Conservation (phyloP, 1,140 invertebrate genomes). For the Polypedilum vanderplanki region DNA sequence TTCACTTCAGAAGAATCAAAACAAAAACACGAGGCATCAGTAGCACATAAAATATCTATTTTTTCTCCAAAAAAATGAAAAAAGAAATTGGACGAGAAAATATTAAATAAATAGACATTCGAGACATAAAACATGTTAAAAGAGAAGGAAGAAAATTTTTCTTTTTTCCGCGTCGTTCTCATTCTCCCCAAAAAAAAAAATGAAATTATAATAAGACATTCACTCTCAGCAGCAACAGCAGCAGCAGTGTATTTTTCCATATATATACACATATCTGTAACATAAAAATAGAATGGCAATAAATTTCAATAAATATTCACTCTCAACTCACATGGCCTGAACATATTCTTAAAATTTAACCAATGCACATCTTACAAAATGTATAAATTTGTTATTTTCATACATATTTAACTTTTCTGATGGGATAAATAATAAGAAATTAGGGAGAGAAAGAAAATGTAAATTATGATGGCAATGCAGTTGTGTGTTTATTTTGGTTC, state of each 20-base stretch:
- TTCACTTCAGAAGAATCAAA: neutral
- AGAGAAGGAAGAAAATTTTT: neutral
- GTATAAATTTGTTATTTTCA: constrained; percentile 10
- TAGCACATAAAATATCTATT: neutral
- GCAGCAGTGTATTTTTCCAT: neutral
- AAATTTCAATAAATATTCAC: constrained; percentile 16
- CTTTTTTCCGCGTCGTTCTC: too few species aligned
- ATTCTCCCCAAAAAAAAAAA: too few species aligned
- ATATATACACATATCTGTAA: neutral
- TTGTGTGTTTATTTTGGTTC: neutral
- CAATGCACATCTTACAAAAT: too few species aligned
- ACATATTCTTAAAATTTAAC: too few species aligned
- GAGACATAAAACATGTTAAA: constrained; percentile 6
- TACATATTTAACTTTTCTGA: neutral
- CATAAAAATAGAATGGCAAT: constrained; percentile 28
- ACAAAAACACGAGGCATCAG: neutral
- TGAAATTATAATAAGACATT: neutral
- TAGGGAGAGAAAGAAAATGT: neutral
- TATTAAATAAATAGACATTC: constrained; percentile 9
- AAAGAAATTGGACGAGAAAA: constrained; percentile 6
- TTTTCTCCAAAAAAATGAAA: neutral
- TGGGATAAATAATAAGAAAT: neutral
- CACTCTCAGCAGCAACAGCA: too few species aligned
- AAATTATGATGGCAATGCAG: neutral
- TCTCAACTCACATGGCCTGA: neutral